Evolutionary conservation across 2,888 invertebrate species (phyloP), one percentile per base, ranked within the genome.

Genomic region (Rotaria magnacalcarata): DNA sequence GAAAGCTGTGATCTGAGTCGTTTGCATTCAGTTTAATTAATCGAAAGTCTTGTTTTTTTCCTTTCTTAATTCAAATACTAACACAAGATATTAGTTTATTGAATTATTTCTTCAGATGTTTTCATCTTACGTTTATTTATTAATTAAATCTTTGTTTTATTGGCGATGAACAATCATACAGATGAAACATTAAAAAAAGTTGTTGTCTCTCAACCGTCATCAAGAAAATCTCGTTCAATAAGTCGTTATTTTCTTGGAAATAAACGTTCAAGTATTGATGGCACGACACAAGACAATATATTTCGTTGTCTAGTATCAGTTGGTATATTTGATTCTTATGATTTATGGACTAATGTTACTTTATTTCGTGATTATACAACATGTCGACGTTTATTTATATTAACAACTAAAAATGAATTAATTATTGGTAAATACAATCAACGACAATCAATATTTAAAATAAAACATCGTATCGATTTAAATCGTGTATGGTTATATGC

Each of bases 231-330:
- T 11, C 43, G 80, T 43, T 80, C 80, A 10, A 80, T 80, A 10
- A 80, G 80, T 43, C 80, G 80, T n/a, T 80, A 80, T 80, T 80
- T 80, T 80, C 80, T 80, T 47, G 80, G 80, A 7, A 47, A 47
- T n/a, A 80, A 80, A 80, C 80, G 80, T 80, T 24, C 24, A 24
- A 80, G 80, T n/a, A 16, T 80, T 5, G 47, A 80, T 80, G 21
- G 47, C 47, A 43, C 43, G 0, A 24, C 10, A n/a, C 47, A 47
- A 47, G 47, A 24, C 14, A 47, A 47, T 47, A 80, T 80, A 16
- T 47, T 24, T 47, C 80, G 80, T n/a, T 80, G 47, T 80, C n/a
- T 80, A 80, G 47, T 47, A 47, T 47, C 43, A n/a, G 80, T 47
- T 11, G 80, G 80, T 14, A 80, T 80, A 47, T 43, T 47, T n/a